Evolutionary conservation across 2,797 vertebrate species (phyloP), one percentile per base, ranked within the genome.

Genomic region (Morelia viridis): DNA sequence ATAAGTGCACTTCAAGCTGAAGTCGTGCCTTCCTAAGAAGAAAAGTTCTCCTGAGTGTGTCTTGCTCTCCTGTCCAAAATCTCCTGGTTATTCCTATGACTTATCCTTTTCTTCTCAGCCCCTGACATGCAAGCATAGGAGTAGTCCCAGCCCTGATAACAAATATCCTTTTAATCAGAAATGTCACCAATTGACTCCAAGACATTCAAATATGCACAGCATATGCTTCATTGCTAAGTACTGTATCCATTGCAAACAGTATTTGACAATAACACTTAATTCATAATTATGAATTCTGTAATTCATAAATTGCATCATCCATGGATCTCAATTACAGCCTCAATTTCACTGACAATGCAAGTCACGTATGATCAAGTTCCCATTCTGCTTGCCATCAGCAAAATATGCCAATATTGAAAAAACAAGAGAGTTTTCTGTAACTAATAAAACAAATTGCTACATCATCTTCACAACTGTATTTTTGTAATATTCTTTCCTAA

Each of bases 401-500:
- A 80, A n/a, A 83, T 87, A 90, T 80, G 58, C 65, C 71, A 41
- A 46, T 46, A 80, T 22, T 80, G 19, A 80, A 80, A 80, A 46
- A 46, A 80, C 71, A 80, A 46, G 58, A 87, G 11, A 60, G 19
- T 8, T 80, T 92, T 90, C 71, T 90, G 62, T 56, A 94, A 53
- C 8, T 92, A 85, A 0, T 61, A 91, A 94, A 95, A 68, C 53
- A 93, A 35, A 92, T 86, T 64, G 85, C 90, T 90, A 90, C 85
- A 90, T 90, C n/a, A 90, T 57, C 46, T 90, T 90, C 46, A 80
- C 62, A 87, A 93, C 61, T 80, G 0, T 24, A 94, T 89, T 2
- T 95, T 41, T n/a, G 60, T 83, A 87, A 92, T 68, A 62, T 10
- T 28, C 0, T 93, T 90, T 92, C 88, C 88, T 58, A 64, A 93